Evolutionary conservation across 2,797 vertebrate genomes (phyloP).

Genomic region (Characodon lateralis): DNA sequence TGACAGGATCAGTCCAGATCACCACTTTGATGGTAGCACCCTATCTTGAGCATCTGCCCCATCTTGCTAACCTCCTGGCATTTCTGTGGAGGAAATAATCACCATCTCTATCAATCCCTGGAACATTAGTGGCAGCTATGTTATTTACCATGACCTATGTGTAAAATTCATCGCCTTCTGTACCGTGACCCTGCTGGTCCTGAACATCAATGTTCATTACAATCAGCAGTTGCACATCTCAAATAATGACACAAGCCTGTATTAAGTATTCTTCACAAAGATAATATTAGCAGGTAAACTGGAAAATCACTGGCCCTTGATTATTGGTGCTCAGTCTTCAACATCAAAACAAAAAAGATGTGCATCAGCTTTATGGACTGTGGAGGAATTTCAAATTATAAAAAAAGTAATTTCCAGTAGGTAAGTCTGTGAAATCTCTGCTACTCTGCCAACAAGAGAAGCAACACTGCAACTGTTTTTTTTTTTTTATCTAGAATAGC

Average conservation of each 20-base stretch:
- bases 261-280: slow-evolving; percentile 44
- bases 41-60: slow-evolving; percentile 56
- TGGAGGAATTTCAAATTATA: slow-evolving; percentile 13
- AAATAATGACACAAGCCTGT: slow-evolving; percentile 39
- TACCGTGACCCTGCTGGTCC: slow-evolving; percentile 48
- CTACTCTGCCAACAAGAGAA: slow-evolving; percentile 22
- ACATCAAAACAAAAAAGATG: slow-evolving; percentile 17
- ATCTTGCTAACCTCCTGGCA: slow-evolving; percentile 51
- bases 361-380: slow-evolving; percentile 7
- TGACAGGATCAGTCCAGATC: slow-evolving; percentile 64
- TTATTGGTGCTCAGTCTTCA: slow-evolving; percentile 55
- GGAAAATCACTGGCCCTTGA: slow-evolving; percentile 46
- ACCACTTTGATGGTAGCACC: slow-evolving; percentile 60
- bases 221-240: slow-evolving; percentile 66
- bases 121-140: slow-evolving; percentile 15
- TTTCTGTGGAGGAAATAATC: slow-evolving; percentile 38
- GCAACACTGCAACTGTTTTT: slow-evolving; percentile 15
- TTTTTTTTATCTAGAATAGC: slow-evolving; percentile 3
- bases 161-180: slow-evolving; percentile 36
- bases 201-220: slow-evolving; percentile 61
- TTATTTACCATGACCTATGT: slow-evolving; percentile 41
- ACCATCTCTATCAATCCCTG: slow-evolving; percentile 13
- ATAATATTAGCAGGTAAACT: slow-evolving; percentile 48
- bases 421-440: slow-evolving; percentile 15
- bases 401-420: slow-evolving; percentile 9